These are phyloP conservation scores for Apteryx mantelli DNA, from an alignment of 2,113 vertebrate genomes.

Conservation along the genomic window DNA sequence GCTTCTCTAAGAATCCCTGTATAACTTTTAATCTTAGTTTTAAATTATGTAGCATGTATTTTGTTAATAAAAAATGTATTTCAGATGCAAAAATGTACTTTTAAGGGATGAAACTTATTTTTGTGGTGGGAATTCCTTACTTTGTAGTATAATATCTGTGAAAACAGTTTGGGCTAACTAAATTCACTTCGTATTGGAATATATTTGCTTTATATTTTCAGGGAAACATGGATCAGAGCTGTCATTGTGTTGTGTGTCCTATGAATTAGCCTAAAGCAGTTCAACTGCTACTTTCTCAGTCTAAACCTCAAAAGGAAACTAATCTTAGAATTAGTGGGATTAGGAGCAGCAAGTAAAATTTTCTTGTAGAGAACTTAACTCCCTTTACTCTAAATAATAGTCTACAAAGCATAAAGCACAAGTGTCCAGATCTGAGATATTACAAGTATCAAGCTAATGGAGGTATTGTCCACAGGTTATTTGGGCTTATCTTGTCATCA, in stretches of 20 bases:
- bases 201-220: neutral
- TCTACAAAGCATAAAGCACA: neutral
- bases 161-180: neutral
- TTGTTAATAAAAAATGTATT: neutral
- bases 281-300: neutral
- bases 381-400: neutral
- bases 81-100: neutral
- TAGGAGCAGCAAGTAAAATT: neutral
- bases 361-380: neutral
- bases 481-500: neutral
- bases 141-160: neutral
- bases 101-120: neutral
- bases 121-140: neutral
- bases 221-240: neutral
- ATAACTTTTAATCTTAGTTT: neutral
- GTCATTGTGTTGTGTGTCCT: neutral
- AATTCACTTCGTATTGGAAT: neutral
- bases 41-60: neutral
- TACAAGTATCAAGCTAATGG: neutral
- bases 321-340: neutral
- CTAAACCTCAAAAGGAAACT: neutral
- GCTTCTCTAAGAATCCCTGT: neutral
- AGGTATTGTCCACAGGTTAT: neutral
- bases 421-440: neutral
- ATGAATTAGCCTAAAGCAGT: accelerated